Percentiles rank a stretch among this genome's conserved stretches.
Conservation (phyloP, 2,113 vertebrate species). For the Thymallus thymallus region DNA sequence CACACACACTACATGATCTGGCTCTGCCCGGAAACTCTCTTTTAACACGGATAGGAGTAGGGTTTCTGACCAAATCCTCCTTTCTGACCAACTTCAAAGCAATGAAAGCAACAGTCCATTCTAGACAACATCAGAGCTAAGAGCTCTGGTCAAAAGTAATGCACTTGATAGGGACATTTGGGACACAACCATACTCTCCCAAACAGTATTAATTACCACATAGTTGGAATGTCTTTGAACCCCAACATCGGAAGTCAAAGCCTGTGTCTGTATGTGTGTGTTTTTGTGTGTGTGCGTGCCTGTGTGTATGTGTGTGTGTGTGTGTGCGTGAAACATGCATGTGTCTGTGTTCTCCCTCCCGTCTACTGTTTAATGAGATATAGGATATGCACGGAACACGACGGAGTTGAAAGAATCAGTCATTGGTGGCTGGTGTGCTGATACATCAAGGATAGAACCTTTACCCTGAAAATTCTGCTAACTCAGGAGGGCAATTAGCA, state of each 20-base stretch:
- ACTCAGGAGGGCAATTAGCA: conserved; percentile 91
- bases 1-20: neutral
- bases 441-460: conserved; percentile 91
- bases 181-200: conserved; percentile 21
- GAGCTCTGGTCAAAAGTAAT: too few relatives aligned
- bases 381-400: conserved; percentile 80
- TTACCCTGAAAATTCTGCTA: conserved; percentile 84
- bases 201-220: conserved; percentile 63
- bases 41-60: neutral
- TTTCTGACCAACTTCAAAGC: conserved; percentile 16
- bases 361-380: conserved; percentile 81
- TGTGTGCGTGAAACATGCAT: neutral
- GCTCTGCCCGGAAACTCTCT: neutral
- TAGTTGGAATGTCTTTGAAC: conserved; percentile 59
- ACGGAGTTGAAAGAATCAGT: conserved; percentile 80
- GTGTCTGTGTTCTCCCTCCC: conserved; percentile 32
- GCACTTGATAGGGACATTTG: too few relatives aligned
- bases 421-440: conserved; percentile 86
- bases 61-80: conserved; percentile 12
- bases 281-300: conserved; percentile 2
- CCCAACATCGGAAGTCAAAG: conserved; percentile 48
- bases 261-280: neutral
- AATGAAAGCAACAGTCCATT: conserved; percentile 17
- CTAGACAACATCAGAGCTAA: too few relatives aligned
- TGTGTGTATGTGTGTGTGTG: neutral